Conservation (phyloP, 2,888 invertebrate genomes). For the Buathra laborator region DNA sequence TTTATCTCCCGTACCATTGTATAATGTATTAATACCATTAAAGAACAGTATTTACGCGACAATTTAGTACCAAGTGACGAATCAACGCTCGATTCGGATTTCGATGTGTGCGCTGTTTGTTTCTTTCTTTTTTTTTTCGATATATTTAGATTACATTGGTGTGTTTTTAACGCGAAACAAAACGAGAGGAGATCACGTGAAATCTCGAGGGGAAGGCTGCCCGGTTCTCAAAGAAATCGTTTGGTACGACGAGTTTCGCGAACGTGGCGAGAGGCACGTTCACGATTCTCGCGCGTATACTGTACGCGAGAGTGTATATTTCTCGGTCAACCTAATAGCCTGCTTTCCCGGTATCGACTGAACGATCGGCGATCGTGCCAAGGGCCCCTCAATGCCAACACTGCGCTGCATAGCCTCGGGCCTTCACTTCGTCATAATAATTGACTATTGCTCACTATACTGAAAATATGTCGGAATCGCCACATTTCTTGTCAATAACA, state of each 20-base stretch:
- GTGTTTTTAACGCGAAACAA: not conserved
- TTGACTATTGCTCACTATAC: not conserved
- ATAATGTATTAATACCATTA: not conserved
- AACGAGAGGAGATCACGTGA: not conserved
- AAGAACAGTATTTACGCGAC: not conserved
- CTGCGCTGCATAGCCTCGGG: not conserved
- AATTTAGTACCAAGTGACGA: not conserved
- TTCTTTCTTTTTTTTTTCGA: no score
- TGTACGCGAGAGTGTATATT: slow-evolving; percentile 2
- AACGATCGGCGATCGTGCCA: slow-evolving; percentile 13
- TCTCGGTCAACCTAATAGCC: slow-evolving; percentile 39
- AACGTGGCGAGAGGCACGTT: slow-evolving; percentile 62
- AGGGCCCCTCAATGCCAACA: slow-evolving; percentile 30
- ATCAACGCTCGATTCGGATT: not conserved
- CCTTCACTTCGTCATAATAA: not conserved
- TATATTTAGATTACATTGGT: not conserved
- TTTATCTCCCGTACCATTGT: not conserved
- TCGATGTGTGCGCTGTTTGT: not conserved
- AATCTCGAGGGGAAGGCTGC: slow-evolving; percentile 26
- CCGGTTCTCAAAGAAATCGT: slow-evolving; percentile 20
- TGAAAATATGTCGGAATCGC: no score
- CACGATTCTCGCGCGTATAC: slow-evolving; percentile 6
- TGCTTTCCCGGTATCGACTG: slow-evolving; percentile 19
- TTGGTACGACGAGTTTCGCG: slow-evolving; percentile 16
- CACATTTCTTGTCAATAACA: no score